These are phyloP conservation scores for Zeugodacus cucurbitae DNA, from an alignment of 1,140 invertebrate species.

Conservation along the genomic window DNA sequence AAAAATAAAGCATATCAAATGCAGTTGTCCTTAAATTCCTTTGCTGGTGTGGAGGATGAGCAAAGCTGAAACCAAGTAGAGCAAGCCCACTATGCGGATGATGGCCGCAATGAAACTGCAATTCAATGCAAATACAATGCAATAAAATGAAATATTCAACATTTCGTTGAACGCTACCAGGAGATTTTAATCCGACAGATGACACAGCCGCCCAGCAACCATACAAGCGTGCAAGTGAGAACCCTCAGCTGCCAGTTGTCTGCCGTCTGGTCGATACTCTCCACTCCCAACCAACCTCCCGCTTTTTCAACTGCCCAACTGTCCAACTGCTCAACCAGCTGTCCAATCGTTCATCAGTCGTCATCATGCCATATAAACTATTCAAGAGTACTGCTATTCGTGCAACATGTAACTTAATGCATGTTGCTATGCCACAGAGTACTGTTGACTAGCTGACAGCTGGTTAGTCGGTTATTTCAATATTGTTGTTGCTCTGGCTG, in stretches of 20 bases:
- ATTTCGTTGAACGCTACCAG: neutral
- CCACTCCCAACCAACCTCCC: neutral
- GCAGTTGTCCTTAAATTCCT: neutral
- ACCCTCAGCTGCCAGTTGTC: neutral
- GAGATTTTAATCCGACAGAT: slow-evolving; percentile 17
- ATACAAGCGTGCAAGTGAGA: neutral
- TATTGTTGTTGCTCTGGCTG: neutral
- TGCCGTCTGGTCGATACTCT: neutral
- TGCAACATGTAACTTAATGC: slow-evolving; percentile 37
- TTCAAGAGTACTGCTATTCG: neutral
- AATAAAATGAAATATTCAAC: slow-evolving; percentile 38
- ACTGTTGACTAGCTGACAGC: slow-evolving; percentile 35
- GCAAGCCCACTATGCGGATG: neutral
- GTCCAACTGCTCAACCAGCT: neutral
- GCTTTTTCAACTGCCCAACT: neutral
- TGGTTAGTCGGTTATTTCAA: slow-evolving; percentile 17
- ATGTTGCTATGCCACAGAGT: slow-evolving; percentile 9
- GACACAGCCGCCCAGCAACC: neutral
- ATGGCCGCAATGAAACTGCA: slow-evolving; percentile 2
- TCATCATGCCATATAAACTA: slow-evolving; percentile 30
- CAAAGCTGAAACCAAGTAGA: neutral
- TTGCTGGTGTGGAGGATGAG: neutral
- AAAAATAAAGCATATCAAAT: neutral
- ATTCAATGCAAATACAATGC: slow-evolving; percentile 31
- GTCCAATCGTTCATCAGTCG: slow-evolving; percentile 27